Evolutionary conservation across 2,888 invertebrate genomes (phyloP).

Genomic region (Stomorhina lunata): DNA sequence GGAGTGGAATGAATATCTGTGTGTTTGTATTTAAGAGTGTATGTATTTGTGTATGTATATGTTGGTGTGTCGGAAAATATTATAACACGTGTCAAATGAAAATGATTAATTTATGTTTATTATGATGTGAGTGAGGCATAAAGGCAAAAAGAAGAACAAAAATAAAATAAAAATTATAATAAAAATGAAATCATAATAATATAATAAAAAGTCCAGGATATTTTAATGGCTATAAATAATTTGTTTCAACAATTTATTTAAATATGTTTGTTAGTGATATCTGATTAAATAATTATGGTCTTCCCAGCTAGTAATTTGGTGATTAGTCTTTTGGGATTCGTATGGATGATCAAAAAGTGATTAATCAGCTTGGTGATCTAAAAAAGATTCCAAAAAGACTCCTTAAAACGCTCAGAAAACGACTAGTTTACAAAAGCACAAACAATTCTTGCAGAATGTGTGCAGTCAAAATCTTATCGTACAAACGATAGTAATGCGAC

Average conservation of each 20-base stretch:
- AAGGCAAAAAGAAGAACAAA: background rate
- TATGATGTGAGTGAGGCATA: background rate
- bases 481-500: no score
- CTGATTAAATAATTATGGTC: no score
- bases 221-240: conserved; percentile 26
- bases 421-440: no score
- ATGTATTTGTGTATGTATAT: background rate
- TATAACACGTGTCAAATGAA: conserved; percentile 52
- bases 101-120: conserved; percentile 51
- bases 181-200: conserved; percentile 15
- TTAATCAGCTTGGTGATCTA: no score
- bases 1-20: background rate
- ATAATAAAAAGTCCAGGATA: conserved; percentile 20
- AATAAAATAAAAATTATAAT: background rate
- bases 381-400: no score
- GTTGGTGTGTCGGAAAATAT: conserved; percentile 28
- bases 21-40: background rate
- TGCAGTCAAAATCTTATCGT: no score
- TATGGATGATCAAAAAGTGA: no score
- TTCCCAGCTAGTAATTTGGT: no score
- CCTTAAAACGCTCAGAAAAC: no score
- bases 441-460: no score
- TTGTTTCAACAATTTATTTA: background rate
- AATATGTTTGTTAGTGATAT: no score
- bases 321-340: no score